Evolutionary conservation across 2,797 vertebrate species (phyloP), one percentile per base, ranked within the genome.

Genomic region (Pogonophryne albipinna): DNA sequence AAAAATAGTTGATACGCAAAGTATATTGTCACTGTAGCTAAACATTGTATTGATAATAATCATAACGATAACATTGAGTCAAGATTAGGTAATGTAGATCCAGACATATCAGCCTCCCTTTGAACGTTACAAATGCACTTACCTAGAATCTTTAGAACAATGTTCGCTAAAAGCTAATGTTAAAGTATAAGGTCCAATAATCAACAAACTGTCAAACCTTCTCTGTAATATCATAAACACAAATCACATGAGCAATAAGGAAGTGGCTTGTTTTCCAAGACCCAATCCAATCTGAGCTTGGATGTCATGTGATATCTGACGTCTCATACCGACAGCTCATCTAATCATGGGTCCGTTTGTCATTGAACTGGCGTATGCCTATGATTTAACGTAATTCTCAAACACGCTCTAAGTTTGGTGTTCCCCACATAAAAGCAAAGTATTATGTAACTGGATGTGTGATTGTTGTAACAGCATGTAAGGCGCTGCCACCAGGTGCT

Each of bases 241-340:
- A 76, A 34, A 67, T 94, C 91, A 93, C 91, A 84, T 93, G 92
- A 94, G 76, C 59, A 62, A 2, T 6, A 0, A 58, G 89, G 90
- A 93, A 93, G 60, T 76, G 0, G 7, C 10, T 82, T 16, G 4
- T 45, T 42, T 31, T 15, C 1, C 0, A 20, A 16, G 0, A 65
- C 0, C 93, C 90, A 93, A 92, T 89, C 82, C 3, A 8, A 69
- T 0, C 12, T 0, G 9, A 1, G 17, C 0, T 1, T 1, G 7
- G 0, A 0, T 19, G 3, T 70, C 86, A 91, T 65, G 63, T 84
- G 81, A 60, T 0, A 3, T 3, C 0, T 51, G 12, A 79, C 69
- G 77, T 58, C 0, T 6, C 10, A 4, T 6, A 11, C 9, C 0
- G 7, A 0, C 16, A 19, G 2, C n/a, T 2, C 3, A 4, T 0